phyloP scores from a whole-genome alignment of 2,113 vertebrate species.

The Sinocyclocheilus anophthalmus region DNA sequence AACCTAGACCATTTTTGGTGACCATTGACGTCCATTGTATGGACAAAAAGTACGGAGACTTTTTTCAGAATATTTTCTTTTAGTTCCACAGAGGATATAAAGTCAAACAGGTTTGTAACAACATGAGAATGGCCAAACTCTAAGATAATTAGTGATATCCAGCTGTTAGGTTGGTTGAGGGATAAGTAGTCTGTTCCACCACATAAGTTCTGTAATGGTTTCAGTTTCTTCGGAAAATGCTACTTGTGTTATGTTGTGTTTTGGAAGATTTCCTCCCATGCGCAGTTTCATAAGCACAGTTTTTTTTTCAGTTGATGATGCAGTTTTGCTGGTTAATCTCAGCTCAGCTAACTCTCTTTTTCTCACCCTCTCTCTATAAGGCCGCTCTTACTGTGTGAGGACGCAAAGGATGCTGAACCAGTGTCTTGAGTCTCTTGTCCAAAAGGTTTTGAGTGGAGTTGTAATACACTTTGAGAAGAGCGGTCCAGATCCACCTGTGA shows the following conservation, averaged over 20 bases:
- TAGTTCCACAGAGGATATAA: no score
- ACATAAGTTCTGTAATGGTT: neutral
- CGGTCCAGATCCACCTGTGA: slow-evolving; percentile 87
- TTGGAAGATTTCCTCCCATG: neutral
- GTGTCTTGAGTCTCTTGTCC: slow-evolving; percentile 95
- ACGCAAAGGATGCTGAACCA: slow-evolving; percentile 97
- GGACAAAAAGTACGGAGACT: no score
- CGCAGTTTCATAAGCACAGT: neutral
- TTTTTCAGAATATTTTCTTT: no score
- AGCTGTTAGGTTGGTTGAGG: neutral
- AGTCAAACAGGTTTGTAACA: no score
- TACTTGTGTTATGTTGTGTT: neutral
- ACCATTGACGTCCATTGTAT: no score
- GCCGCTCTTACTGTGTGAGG: slow-evolving; percentile 93
- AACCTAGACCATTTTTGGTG: no score
- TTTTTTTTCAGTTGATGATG: neutral
- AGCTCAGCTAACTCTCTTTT: neutral
- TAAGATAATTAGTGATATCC: neutral
- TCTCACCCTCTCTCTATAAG: slow-evolving; percentile 67
- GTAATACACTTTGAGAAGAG: slow-evolving; percentile 98
- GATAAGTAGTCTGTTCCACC: neutral
- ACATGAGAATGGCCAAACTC: neutral
- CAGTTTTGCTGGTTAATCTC: neutral
- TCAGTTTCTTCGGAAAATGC: neutral
- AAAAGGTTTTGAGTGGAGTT: slow-evolving; percentile 96